Evolutionary conservation across 2,113 vertebrate species (phyloP).

Genomic region (Nannobrachium achirus): DNA sequence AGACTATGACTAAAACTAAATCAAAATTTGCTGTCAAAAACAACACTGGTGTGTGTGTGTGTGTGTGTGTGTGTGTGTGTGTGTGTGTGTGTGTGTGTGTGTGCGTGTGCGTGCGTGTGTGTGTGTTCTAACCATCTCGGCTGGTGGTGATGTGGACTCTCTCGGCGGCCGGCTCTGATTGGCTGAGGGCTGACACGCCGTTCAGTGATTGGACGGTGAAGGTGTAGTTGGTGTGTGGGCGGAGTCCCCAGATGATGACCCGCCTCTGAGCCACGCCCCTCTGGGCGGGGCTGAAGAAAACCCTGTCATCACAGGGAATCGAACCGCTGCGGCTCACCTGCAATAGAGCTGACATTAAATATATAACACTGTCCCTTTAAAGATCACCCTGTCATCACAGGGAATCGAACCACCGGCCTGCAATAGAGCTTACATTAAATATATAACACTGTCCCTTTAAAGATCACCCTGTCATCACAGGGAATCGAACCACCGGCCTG

Average conservation of each 20-base stretch:
- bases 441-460: too few species aligned
- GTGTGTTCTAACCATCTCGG: constrained; percentile 78
- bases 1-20: too few species aligned
- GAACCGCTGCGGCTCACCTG: constrained; percentile 46
- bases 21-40: too few species aligned
- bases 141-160: constrained; percentile 84
- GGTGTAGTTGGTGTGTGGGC: constrained; percentile 80
- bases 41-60: neutral
- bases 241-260: constrained; percentile 80
- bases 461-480: too few species aligned
- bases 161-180: constrained; percentile 68
- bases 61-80: constrained; percentile 7
- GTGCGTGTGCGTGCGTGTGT: neutral
- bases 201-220: constrained; percentile 84
- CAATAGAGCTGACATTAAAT: too few species aligned
- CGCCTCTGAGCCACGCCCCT: constrained; percentile 67
- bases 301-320: constrained; percentile 75
- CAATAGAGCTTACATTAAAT: too few species aligned
- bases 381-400: too few species aligned
- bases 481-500: too few species aligned
- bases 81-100: neutral
- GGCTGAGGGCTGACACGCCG: constrained; percentile 78
- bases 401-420: too few species aligned
- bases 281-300: constrained; percentile 73
- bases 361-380: too few species aligned